Conservation (phyloP, 2,113 vertebrate species). For the Collichthys lucidus region DNA sequence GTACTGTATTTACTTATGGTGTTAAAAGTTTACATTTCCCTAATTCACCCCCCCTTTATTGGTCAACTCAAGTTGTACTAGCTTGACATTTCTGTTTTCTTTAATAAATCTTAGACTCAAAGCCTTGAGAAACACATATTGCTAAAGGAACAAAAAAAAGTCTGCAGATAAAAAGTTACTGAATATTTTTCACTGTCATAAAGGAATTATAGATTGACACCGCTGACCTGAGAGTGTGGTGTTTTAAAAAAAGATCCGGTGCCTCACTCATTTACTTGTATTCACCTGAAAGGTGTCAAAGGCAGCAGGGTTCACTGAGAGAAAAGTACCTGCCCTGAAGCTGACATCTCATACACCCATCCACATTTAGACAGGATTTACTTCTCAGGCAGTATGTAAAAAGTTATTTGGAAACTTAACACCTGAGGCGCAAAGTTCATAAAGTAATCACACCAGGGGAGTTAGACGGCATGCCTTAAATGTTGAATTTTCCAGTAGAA, state of each 20-base stretch:
- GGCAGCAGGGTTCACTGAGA: conserved; percentile 28
- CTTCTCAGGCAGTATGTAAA: conserved; percentile 21
- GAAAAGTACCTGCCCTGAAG: conserved; percentile 15
- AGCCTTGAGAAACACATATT: neutral
- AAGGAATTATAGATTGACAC: neutral
- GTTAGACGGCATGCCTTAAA: conserved; percentile 43
- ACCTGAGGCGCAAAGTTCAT: conserved; percentile 49
- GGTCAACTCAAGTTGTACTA: neutral
- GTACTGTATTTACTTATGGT: neutral
- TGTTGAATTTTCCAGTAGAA: conserved; percentile 45
- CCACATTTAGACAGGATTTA: neutral
- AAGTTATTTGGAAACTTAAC: conserved; percentile 42
- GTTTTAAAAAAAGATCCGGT: neutral
- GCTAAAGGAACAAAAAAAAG: neutral
- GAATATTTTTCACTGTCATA: neutral
- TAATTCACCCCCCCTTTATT: neutral
- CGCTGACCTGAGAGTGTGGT: neutral
- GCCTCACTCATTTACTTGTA: neutral
- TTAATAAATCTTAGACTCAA: neutral
- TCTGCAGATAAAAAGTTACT: neutral
- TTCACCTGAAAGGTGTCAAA: conserved; percentile 20
- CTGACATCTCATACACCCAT: conserved; percentile 14
- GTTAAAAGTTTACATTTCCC: neutral
- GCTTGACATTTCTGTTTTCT: too few species aligned
- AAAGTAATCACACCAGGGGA: conserved; percentile 53